These are phyloP conservation scores for Chelon auratus DNA, from an alignment of 2,797 vertebrate species.

Conservation along the genomic window DNA sequence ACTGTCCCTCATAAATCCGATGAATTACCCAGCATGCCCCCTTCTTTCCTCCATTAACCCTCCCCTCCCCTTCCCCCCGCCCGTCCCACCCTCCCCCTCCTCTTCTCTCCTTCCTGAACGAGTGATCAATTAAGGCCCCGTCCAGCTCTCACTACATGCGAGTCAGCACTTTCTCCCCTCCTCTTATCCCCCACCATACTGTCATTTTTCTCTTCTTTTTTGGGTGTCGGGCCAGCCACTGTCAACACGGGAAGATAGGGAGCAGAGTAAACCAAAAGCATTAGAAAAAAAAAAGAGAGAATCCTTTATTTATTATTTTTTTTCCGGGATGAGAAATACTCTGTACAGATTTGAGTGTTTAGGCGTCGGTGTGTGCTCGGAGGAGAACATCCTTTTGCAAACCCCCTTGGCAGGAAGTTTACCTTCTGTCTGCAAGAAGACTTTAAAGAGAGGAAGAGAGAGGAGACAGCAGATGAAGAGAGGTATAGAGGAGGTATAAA, in stretches of 20 bases:
- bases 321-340: slow-evolving; percentile 49
- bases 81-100: slow-evolving; percentile 4
- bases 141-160: slow-evolving; percentile 47
- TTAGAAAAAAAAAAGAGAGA: slow-evolving; percentile 59
- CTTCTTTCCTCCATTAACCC: slow-evolving; percentile 76
- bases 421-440: slow-evolving; percentile 32
- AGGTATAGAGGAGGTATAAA: slow-evolving; percentile 16
- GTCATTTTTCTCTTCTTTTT: slow-evolving; percentile 73
- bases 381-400: slow-evolving; percentile 46
- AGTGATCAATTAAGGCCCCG: slow-evolving; percentile 85
- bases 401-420: slow-evolving; percentile 45
- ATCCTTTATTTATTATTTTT: slow-evolving; percentile 77
- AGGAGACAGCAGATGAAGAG: slow-evolving; percentile 46
- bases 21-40: slow-evolving; percentile 70
- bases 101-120: slow-evolving; percentile 63
- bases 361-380: slow-evolving; percentile 54
- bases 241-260: slow-evolving; percentile 51
- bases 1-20: slow-evolving; percentile 71
- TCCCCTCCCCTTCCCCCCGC: slow-evolving; percentile 36
- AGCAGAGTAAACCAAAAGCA: slow-evolving; percentile 51
- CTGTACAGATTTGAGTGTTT: slow-evolving; percentile 64
- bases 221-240: slow-evolving; percentile 42
- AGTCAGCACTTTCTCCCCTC: slow-evolving; percentile 79
- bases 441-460: slow-evolving; percentile 48
- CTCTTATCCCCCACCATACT: slow-evolving; percentile 43